These are phyloP conservation scores for Thalassophryne amazonica DNA, from an alignment of 2,797 vertebrate genomes.

Conservation along the genomic window DNA sequence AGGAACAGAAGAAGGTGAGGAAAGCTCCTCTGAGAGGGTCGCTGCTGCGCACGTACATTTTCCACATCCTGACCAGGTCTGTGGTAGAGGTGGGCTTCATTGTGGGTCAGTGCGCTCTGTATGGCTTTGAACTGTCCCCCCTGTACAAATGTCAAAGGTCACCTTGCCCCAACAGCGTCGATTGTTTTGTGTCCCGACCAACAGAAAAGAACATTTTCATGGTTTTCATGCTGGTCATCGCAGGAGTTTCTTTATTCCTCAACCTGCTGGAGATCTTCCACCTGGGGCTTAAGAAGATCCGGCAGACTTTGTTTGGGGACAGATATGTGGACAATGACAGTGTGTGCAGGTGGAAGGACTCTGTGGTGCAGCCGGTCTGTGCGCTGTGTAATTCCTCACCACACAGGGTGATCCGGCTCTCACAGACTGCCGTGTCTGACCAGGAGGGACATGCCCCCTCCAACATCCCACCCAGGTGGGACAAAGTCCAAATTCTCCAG, in stretches of 20 bases:
- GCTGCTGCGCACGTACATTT: conserved; percentile 87
- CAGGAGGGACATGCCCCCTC: conserved; percentile 28
- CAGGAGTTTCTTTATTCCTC: conserved; percentile 87
- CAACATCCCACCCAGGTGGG: conserved; percentile 59
- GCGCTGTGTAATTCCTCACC: conserved; percentile 72
- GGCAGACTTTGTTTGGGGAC: conserved; percentile 77
- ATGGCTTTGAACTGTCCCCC: conserved; percentile 86
- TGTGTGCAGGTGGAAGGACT: conserved; percentile 81
- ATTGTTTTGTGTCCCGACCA: conserved; percentile 93
- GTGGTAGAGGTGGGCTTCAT: conserved; percentile 92
- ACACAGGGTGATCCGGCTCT: conserved; percentile 73
- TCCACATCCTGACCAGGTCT: conserved; percentile 93
- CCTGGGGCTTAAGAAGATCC: conserved; percentile 87
- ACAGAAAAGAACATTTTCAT: conserved; percentile 97
- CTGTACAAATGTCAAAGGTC: conserved; percentile 88
- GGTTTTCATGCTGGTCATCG: conserved; percentile 93
- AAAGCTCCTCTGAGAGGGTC: conserved; percentile 92
- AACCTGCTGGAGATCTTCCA: conserved; percentile 92
- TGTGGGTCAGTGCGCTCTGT: conserved; percentile 89
- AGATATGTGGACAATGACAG: conserved; percentile 75
- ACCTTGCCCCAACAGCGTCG: conserved; percentile 92
- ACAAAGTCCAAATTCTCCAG: conserved; percentile 59
- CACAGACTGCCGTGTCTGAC: conserved; percentile 59
- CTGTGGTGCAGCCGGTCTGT: conserved; percentile 76
- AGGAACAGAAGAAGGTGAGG: conserved; percentile 89